These are phyloP conservation scores for Falco columbarius DNA, from an alignment of 2,797 vertebrate genomes.

Conservation along the genomic window DNA sequence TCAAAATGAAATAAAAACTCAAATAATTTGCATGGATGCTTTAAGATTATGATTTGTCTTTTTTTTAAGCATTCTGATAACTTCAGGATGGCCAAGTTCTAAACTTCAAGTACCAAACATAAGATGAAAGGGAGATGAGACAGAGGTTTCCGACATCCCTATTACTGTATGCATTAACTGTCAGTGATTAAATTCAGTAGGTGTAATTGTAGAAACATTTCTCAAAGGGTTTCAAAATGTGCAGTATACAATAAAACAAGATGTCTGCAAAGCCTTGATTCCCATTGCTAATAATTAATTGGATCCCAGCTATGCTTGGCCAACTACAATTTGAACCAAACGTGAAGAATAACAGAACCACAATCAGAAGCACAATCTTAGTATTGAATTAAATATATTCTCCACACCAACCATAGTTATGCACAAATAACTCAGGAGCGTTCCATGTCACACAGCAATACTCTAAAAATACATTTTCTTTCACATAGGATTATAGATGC, in stretches of 20 bases:
- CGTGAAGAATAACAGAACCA: background rate
- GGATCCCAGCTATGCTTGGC: background rate
- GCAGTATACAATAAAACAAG: background rate
- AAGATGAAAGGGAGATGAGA: background rate
- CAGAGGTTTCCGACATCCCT: background rate
- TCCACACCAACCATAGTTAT: background rate
- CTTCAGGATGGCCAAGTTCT: background rate
- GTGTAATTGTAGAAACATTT: background rate
- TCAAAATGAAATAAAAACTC: background rate
- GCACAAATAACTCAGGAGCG: background rate
- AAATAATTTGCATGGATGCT: background rate
- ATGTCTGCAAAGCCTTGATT: background rate
- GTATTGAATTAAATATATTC: background rate
- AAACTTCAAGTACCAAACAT: background rate
- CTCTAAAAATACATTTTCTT: background rate
- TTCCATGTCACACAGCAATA: background rate
- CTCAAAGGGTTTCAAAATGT: background rate
- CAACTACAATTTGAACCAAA: background rate
- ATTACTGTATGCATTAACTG: background rate
- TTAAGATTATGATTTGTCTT: background rate
- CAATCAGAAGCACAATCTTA: background rate
- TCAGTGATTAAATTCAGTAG: background rate
- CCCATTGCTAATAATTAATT: background rate
- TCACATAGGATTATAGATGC: background rate
- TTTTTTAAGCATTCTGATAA: background rate